Conservation (phyloP, 2,888 invertebrate genomes). For the Altica lythri region DNA sequence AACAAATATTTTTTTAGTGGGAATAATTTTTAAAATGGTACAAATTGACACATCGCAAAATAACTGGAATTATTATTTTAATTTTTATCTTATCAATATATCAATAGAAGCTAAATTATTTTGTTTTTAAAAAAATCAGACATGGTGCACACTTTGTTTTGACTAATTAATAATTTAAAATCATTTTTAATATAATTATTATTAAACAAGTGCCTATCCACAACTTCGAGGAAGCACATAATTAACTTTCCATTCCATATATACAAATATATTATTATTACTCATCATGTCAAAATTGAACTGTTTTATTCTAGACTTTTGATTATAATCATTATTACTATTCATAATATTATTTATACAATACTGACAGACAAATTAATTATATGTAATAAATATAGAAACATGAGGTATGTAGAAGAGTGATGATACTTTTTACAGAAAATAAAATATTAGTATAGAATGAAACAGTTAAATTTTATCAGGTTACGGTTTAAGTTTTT, state of each 20-base stretch:
- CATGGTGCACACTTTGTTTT: background rate
- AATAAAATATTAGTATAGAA: conserved; percentile 25
- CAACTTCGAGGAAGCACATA: conserved; percentile 35
- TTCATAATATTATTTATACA: conserved; percentile 16
- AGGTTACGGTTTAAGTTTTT: conserved; percentile 23
- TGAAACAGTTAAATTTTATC: conserved; percentile 35
- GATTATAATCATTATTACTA: no score
- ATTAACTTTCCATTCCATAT: conserved; percentile 25
- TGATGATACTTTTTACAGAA: conserved; percentile 14
- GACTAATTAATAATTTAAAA: background rate
- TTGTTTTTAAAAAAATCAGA: no score
- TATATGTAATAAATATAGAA: conserved; percentile 24
- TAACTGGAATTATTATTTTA: no score
- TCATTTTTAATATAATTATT: conserved; percentile 29
- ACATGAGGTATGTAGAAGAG: conserved; percentile 12
- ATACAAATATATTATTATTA: conserved; percentile 19
- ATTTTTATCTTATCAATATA: no score
- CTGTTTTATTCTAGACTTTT: conserved; percentile 29
- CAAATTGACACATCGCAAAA: conserved; percentile 14
- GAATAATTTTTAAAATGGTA: conserved; percentile 20
- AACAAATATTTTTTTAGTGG: no score
- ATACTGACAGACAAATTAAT: conserved; percentile 13
- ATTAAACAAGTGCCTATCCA: conserved; percentile 33
- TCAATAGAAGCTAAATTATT: no score
- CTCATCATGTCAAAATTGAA: conserved; percentile 23